Conservation (phyloP, 2,888 invertebrate genomes). For the Cheilosia vernalis region DNA sequence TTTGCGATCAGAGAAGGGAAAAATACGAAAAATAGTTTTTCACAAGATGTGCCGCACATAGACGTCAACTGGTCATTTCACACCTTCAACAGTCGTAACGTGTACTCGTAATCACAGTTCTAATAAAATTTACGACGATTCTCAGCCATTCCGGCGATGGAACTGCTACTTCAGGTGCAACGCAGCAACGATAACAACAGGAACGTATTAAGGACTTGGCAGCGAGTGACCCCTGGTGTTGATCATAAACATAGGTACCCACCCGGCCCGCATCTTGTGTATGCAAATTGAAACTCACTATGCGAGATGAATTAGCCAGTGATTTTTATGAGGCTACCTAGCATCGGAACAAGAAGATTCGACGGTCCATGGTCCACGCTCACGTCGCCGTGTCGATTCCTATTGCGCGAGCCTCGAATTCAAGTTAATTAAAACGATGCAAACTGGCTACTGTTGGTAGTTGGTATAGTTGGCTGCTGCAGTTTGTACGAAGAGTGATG, state of each 20-base stretch:
- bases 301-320: conserved; percentile 62
- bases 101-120: conserved; percentile 30
- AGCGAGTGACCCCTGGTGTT: conserved; percentile 31
- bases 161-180: conserved; percentile 72
- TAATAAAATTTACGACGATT: conserved; percentile 72
- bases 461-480: conserved; percentile 19
- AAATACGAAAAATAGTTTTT: conserved; percentile 23
- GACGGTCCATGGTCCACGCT: neutral
- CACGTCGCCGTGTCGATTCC: conserved; percentile 42
- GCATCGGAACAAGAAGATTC: conserved; percentile 19
- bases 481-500: neutral
- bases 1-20: conserved; percentile 2
- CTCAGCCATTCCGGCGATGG: conserved; percentile 62
- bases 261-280: conserved; percentile 11
- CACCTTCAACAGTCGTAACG: conserved; percentile 39
- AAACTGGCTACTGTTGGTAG: conserved; percentile 63
- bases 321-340: conserved; percentile 60
- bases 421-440: conserved; percentile 73
- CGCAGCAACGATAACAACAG: neutral
- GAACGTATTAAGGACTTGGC: conserved; percentile 50
- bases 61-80: conserved; percentile 55
- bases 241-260: conserved; percentile 45
- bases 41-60: neutral
- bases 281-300: conserved; percentile 72
- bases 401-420: conserved; percentile 44